Percentiles rank a stretch among this genome's conserved stretches.
phyloP scores from a whole-genome alignment of 2,797 vertebrate species.

The Nyctibius grandis region DNA sequence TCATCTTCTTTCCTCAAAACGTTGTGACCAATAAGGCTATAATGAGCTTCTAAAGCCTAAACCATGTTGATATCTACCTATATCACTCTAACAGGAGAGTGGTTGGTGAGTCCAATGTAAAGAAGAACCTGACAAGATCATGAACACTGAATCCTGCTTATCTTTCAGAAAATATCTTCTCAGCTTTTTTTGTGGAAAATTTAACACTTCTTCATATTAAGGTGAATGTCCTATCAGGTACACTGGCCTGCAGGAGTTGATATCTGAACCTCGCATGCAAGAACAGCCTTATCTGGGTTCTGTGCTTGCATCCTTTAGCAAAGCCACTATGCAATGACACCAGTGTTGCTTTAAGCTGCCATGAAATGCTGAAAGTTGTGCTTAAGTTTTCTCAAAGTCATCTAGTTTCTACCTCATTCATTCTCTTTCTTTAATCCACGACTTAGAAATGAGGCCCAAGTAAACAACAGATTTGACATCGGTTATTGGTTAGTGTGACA shows the following conservation, averaged over 20 bases:
- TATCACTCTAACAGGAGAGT: background rate
- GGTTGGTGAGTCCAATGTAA: background rate
- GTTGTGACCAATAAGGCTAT: background rate
- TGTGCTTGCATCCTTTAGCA: background rate
- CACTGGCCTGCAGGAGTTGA: background rate
- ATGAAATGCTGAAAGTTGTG: background rate
- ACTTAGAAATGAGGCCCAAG: background rate
- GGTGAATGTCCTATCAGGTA: rapidly evolving
- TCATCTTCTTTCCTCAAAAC: background rate
- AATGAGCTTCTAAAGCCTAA: background rate
- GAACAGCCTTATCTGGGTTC: background rate
- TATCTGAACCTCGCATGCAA: background rate
- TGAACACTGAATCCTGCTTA: background rate
- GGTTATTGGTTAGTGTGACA: background rate
- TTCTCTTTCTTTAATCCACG: background rate
- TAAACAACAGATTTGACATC: background rate
- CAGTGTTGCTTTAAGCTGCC: background rate
- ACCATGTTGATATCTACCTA: background rate
- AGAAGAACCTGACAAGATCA: background rate
- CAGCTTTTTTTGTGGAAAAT: background rate
- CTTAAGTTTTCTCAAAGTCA: background rate
- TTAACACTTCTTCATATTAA: background rate
- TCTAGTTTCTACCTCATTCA: background rate
- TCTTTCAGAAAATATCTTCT: background rate
- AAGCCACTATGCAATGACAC: background rate